Percentiles rank a stretch among this genome's conserved stretches.
These are phyloP conservation scores for Schizopygopsis pylzovi DNA, from an alignment of 2,797 vertebrate genomes.

Conservation along the genomic window DNA sequence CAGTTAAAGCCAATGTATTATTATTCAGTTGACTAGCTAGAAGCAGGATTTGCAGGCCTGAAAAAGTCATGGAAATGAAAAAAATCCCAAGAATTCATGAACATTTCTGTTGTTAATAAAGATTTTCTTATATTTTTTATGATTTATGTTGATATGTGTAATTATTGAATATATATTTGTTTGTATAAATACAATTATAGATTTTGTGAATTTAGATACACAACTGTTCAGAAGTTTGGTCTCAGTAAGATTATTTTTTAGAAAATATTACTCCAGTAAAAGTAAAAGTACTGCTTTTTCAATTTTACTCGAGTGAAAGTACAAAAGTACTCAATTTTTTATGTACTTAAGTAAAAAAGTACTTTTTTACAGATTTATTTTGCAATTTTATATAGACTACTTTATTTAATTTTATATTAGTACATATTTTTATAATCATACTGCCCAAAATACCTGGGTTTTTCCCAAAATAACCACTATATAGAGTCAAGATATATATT, in stretches of 20 bases:
- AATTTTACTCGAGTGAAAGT: too few species aligned
- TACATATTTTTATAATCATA: too few species aligned
- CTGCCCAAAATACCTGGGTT: too few species aligned
- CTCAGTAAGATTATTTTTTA: not conserved
- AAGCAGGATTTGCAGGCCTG: not conserved
- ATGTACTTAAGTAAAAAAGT: too few species aligned
- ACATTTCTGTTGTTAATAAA: not conserved
- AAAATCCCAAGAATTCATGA: not conserved
- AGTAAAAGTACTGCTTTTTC: too few species aligned
- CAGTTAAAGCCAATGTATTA: not conserved
- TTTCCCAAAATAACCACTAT: too few species aligned
- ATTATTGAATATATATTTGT: not conserved
- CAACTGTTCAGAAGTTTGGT: not conserved
- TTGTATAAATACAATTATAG: not conserved
- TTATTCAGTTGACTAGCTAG: not conserved
- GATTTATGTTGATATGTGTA: not conserved
- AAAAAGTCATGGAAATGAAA: not conserved
- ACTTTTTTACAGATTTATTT: too few species aligned
- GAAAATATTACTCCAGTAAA: too few species aligned
- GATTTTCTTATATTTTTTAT: not conserved
- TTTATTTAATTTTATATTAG: too few species aligned
- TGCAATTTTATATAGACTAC: too few species aligned
- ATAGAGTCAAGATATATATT: too few species aligned
- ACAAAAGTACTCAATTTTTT: too few species aligned
- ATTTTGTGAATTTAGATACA: not conserved